These are phyloP conservation scores for Pomacea maculata DNA, from an alignment of 1,140 invertebrate species.

Conservation along the genomic window DNA sequence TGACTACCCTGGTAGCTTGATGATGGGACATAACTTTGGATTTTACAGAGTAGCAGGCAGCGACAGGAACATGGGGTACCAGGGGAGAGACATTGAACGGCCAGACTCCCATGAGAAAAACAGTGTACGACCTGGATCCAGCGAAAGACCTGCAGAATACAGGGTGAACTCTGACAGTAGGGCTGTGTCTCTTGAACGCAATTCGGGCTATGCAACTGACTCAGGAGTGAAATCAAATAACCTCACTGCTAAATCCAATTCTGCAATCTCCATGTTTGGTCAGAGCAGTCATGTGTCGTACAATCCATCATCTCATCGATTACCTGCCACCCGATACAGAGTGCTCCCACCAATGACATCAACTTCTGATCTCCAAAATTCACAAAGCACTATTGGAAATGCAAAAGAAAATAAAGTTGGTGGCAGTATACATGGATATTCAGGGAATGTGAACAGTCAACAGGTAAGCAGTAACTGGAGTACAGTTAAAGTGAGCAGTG, in stretches of 20 bases:
- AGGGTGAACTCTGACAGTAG: not conserved
- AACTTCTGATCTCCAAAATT: not conserved
- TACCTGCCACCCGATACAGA: conserved; percentile 5
- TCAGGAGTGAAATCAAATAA: not conserved
- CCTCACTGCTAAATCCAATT: not conserved
- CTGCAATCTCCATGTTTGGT: not conserved
- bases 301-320: not conserved
- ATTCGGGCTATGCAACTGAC: conserved; percentile 3
- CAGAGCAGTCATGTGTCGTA: not conserved
- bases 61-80: too few species aligned
- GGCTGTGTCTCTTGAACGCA: not conserved
- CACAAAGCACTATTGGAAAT: not conserved
- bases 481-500: too few species aligned
- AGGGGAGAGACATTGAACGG: too few species aligned
- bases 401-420: conserved; percentile 20
- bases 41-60: too few species aligned
- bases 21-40: too few species aligned
- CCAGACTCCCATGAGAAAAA: too few species aligned
- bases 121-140: conserved; percentile 8
- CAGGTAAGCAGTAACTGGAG: too few species aligned
- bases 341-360: conserved; percentile 18
- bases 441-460: too few species aligned
- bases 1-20: not conserved
- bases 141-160: not conserved
- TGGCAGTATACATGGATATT: not conserved